Conservation (phyloP, 1,140 invertebrate species). For the Drosophila nigrodunni region DNA sequence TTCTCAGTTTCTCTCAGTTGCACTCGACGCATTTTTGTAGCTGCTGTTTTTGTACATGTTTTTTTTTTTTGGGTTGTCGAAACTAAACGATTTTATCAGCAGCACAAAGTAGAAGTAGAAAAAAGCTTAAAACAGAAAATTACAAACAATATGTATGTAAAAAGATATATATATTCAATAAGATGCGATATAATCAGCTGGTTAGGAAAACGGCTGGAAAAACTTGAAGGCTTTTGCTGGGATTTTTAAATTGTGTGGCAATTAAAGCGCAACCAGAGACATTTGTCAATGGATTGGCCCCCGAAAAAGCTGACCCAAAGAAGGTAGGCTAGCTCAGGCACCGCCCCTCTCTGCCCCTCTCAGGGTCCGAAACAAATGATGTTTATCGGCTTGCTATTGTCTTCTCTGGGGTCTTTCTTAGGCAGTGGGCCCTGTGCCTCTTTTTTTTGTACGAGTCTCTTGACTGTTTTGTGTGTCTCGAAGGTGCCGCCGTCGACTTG, state of each 20-base stretch:
- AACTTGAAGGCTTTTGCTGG: neutral
- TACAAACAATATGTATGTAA: slow-evolving; percentile 37
- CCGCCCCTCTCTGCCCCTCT: neutral
- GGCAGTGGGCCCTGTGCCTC: slow-evolving; percentile 1
- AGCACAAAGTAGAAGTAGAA: slow-evolving; percentile 19
- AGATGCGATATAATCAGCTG: slow-evolving; percentile 48
- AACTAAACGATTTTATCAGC: slow-evolving; percentile 53
- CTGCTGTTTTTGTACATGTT: neutral
- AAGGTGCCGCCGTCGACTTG: slow-evolving; percentile 44
- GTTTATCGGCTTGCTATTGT: slow-evolving; percentile 68
- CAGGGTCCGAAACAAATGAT: slow-evolving; percentile 56
- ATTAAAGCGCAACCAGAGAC: slow-evolving; percentile 60
- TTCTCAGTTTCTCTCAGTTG: slow-evolving; percentile 2
- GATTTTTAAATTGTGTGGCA: slow-evolving; percentile 33
- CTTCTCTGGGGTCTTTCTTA: slow-evolving; percentile 33
- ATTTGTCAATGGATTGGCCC: slow-evolving; percentile 67
- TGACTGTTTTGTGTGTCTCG: slow-evolving; percentile 32
- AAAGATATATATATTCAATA: slow-evolving; percentile 58
- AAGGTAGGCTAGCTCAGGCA: slow-evolving; percentile 18
- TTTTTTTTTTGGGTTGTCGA: slow-evolving; percentile 18
- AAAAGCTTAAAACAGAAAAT: slow-evolving; percentile 21
- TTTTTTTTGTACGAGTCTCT: slow-evolving; percentile 22
- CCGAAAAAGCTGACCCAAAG: slow-evolving; percentile 57
- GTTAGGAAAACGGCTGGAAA: slow-evolving; percentile 28
- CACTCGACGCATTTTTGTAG: slow-evolving; percentile 36